Conservation (phyloP, 2,888 invertebrate species). For the Vannuccia rotundouncinata region DNA sequence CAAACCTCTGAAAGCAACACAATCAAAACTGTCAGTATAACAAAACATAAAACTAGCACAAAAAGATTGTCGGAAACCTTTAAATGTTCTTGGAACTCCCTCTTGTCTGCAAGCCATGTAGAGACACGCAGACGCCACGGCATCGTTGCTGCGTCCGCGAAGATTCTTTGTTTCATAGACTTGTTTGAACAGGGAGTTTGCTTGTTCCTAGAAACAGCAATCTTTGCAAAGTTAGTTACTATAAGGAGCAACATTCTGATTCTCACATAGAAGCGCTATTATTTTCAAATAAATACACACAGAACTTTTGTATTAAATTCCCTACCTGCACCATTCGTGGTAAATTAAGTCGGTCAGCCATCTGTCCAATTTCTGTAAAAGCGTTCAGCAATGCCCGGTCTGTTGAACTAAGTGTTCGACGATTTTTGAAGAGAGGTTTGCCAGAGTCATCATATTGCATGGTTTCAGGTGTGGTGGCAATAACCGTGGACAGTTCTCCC, state of each 20-base stretch:
- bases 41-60: background rate
- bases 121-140: slow-evolving; percentile 93
- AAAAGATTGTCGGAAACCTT: slow-evolving; percentile 56
- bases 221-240: no score
- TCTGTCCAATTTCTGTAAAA: slow-evolving; percentile 89
- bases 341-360: slow-evolving; percentile 95
- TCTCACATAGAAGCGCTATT: background rate
- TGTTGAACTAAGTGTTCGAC: slow-evolving; percentile 71
- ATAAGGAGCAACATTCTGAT: no score
- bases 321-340: slow-evolving; percentile 78
- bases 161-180: slow-evolving; percentile 72
- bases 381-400: slow-evolving; percentile 91
- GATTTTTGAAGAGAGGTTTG: slow-evolving; percentile 61
- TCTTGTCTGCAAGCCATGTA: slow-evolving; percentile 98
- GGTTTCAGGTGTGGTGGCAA: slow-evolving; percentile 62
- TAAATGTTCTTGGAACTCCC: slow-evolving; percentile 95
- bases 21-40: slow-evolving; percentile 23
- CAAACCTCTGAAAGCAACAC: slow-evolving; percentile 70
- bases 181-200: slow-evolving; percentile 92
- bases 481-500: slow-evolving; percentile 90
- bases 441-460: slow-evolving; percentile 48
- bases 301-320: background rate
- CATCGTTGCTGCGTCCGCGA: slow-evolving; percentile 91
- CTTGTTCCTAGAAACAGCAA: slow-evolving; percentile 65
- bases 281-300: background rate